Conservation (phyloP, 2,888 invertebrate species). For the Anorthoa munda region DNA sequence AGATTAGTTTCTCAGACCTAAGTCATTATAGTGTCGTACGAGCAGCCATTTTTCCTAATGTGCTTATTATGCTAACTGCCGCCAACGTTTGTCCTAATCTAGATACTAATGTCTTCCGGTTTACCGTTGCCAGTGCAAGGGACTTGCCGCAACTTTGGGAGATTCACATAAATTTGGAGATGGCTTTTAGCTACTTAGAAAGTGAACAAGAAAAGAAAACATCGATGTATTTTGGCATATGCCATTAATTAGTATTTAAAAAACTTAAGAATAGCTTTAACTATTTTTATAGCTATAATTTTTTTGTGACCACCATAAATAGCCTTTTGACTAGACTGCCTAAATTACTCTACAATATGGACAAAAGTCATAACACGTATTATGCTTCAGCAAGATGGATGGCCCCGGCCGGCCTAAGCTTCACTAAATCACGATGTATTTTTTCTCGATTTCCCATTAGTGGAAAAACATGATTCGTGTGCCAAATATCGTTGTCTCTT, state of each 20-base stretch:
- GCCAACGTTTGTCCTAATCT: slow-evolving; percentile 65
- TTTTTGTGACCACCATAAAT: slow-evolving; percentile 8
- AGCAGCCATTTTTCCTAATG: slow-evolving; percentile 54
- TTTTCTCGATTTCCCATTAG: slow-evolving; percentile 34
- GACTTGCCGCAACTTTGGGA: slow-evolving; percentile 37
- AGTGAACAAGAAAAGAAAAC: slow-evolving; percentile 11
- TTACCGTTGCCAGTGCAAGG: slow-evolving; percentile 43
- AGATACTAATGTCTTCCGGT: slow-evolving; percentile 57
- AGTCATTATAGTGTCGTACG: slow-evolving; percentile 34
- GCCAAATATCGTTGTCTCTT: slow-evolving; percentile 23
- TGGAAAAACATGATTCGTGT: slow-evolving; percentile 29
- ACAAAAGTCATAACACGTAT: slow-evolving; percentile 23
- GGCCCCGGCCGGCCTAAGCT: slow-evolving; percentile 2
- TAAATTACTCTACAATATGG: slow-evolving; percentile 13
- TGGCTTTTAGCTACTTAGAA: slow-evolving; percentile 11
- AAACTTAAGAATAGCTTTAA: slow-evolving; percentile 14
- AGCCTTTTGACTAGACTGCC: slow-evolving; percentile 6
- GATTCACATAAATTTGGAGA: background rate
- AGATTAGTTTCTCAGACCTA: slow-evolving; percentile 28
- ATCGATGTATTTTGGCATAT: slow-evolving; percentile 17
- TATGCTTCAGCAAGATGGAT: slow-evolving; percentile 19
- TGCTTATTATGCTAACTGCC: slow-evolving; percentile 65
- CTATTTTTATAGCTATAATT: slow-evolving; percentile 9
- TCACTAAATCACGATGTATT: background rate
- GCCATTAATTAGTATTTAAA: slow-evolving; percentile 13